Conservation (phyloP, 2,888 invertebrate species). For the Tetragonisca angustula region DNA sequence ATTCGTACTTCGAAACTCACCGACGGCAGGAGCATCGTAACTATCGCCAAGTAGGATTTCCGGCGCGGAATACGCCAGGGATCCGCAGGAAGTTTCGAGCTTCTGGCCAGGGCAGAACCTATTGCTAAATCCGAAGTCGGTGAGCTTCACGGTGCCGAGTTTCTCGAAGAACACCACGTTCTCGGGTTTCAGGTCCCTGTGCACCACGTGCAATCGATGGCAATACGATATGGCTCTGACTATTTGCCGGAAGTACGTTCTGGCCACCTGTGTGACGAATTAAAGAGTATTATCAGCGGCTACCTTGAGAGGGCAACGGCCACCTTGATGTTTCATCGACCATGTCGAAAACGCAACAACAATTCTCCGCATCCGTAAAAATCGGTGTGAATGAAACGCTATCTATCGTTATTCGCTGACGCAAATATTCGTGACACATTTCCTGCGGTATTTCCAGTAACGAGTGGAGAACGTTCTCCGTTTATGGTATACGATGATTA, state of each 20-base stretch:
- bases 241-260: slow-evolving; percentile 98
- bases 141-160: slow-evolving; percentile 97
- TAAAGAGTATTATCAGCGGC: slow-evolving; percentile 21
- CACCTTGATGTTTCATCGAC: slow-evolving; percentile 2
- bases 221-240: slow-evolving; percentile 99
- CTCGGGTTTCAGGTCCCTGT: slow-evolving; percentile 98
- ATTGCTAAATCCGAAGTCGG: slow-evolving; percentile 99
- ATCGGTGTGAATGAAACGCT: neutral
- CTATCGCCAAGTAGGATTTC: slow-evolving; percentile 99
- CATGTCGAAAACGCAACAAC: neutral
- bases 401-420: neutral
- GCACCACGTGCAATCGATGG: slow-evolving; percentile 94
- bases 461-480: neutral
- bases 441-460: neutral
- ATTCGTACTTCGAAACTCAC: slow-evolving; percentile 84
- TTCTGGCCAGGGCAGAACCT: slow-evolving; percentile 98
- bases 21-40: slow-evolving; percentile 99
- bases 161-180: slow-evolving; percentile 99
- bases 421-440: neutral
- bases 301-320: no score
- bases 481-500: neutral
- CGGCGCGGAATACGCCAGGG: slow-evolving; percentile 99
- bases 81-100: slow-evolving; percentile 98
- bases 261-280: slow-evolving; percentile 86
- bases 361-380: neutral